Base-by-base conservation (phyloP, 2,113 vertebrate species). In the Pelusios castaneus region DNA sequence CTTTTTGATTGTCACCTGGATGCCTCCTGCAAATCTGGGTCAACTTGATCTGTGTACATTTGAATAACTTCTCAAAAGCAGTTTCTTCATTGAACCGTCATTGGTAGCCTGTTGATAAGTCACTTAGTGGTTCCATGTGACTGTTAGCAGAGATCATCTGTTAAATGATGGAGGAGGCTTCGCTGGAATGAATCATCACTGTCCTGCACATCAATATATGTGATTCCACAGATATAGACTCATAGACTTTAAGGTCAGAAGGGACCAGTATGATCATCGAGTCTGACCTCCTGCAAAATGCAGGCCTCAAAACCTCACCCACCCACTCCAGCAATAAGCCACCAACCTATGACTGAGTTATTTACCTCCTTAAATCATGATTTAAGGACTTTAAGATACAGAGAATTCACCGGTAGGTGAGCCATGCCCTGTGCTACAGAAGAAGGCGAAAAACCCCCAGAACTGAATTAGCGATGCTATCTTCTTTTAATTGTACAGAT, bases 131-230 rank as follows among this genome's bases (percentile, higher is more conserved):
- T 52, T 85, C 29, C 60, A 81, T 41, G 77, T 56, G 47, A 47
- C 43, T 43, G 17, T 70, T n/a, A 52, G n/a, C 91, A 52, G 75
- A 86, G 43, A 34, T 34, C 14, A 19, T 25, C 6, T 2, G 21
- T 31, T 22, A 22, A n/a, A 43, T 22, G 49, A 24, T 2, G 24
- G 17, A 54, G 43, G 41, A 34, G 34, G 41, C 41, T 77, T 85
- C n/a, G 22, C 43, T 0, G 0, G 31, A 56, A 56, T 21, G n/a
- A 77, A n/a, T 29, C n/a, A 45, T 45, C 8, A 51, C 19, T 10
- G 70, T 21, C 14, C 8, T 56, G 6, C 24, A 75, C 29, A n/a
- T 8, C 9, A 22, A n/a, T 70, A 22, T n/a, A 38, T 38, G 10
- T 70, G 81, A 41, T 82, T 58, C 47, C 19, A 16, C 56, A 60